A percentile compares a stretch with the other conserved stretches of the same genome.
phyloP scores from a whole-genome alignment of 1,140 invertebrate genomes.

The Dreissena polymorpha region DNA sequence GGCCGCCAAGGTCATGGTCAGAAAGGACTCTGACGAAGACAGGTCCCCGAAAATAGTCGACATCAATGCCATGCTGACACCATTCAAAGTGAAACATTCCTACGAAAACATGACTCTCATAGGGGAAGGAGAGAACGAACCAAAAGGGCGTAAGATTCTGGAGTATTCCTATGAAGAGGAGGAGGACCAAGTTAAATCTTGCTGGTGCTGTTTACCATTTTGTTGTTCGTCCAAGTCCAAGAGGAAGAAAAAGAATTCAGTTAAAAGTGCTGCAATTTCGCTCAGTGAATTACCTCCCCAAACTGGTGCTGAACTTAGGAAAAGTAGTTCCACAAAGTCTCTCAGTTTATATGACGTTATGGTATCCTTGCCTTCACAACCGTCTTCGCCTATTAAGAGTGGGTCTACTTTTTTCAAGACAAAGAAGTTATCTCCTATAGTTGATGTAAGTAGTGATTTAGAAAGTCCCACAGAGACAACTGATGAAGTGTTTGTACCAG shows the following conservation, averaged over 20 bases:
- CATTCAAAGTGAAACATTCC: conserved; percentile 55
- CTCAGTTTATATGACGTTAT: conserved; percentile 46
- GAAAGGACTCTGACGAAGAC: conserved; percentile 47
- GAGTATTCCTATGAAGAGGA: conserved; percentile 53
- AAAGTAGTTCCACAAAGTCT: conserved; percentile 32
- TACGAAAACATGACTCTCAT: conserved; percentile 51
- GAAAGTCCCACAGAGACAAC: conserved; percentile 27
- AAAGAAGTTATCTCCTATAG: conserved; percentile 32
- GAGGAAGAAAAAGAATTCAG: conserved; percentile 29
- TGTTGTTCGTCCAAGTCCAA: conserved; percentile 30
- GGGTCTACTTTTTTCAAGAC: conserved; percentile 55
- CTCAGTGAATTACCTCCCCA: conserved; percentile 4
- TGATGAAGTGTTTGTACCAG: conserved; percentile 23
- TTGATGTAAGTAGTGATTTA: conserved; percentile 13
- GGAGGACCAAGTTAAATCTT: conserved; percentile 14
- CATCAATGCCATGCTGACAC: conserved; percentile 47
- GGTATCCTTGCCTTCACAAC: conserved; percentile 51
- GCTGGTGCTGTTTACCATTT: conserved; percentile 41
- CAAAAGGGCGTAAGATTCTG: conserved; percentile 38
- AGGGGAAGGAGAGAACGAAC: conserved; percentile 30
- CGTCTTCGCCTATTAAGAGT: conserved; percentile 49
- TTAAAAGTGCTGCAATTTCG: conserved; percentile 37
- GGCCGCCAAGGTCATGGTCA: conserved; percentile 49
- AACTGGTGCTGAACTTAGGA: conserved; percentile 38
- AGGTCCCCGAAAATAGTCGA: conserved; percentile 44